Base-by-base conservation (phyloP, 2,797 vertebrate genomes). In the Myotis findleyi region DNA sequence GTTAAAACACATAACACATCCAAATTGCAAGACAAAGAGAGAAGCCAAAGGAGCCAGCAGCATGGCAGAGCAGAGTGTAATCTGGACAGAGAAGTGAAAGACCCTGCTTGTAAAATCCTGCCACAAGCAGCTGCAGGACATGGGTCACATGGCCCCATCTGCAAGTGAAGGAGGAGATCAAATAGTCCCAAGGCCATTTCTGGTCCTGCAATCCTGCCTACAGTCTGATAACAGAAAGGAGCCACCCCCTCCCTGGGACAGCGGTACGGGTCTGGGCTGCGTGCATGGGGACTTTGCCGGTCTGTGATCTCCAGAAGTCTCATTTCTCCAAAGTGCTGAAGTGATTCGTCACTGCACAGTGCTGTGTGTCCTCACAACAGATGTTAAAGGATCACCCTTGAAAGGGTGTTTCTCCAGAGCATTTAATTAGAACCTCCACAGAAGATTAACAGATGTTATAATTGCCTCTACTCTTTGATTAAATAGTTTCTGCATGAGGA, bases 391-490 rank as follows among this genome's bases (percentile, higher is more conserved):
- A 91, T 96, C 89, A 97, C 93, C 96, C 97, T 97, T 95, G 97
- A 97, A 98, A 97, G 97, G 98, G 98, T 98, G 98, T 98, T 98
- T 98, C 98, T 98, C 98, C 64, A 72, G 96, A 98, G 98, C 98
- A 98, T 99, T 98, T 99, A 99, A 99, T 99, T 99, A 99, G 98
- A 98, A 98, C 96, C 97, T 97, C 97, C 98, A 99, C 98, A 99
- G 99, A 99, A 99, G 99, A 99, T 99, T 99, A 99, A 99, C 99
- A 99, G 99, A 99, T 99, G 99, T 99, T 99, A 98, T 98, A 98
- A 99, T 99, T 99, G 98, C 98, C 99, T 98, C 98, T 98, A 98
- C 98, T 97, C 98, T 99, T 99, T 99, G 98, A 99, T 99, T 99
- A 98, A 98, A 99, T 98, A 98, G 97, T 98, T 99, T 99, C 98